phyloP scores from a whole-genome alignment of 2,113 vertebrate species.

The Antechinus stuartii region DNA sequence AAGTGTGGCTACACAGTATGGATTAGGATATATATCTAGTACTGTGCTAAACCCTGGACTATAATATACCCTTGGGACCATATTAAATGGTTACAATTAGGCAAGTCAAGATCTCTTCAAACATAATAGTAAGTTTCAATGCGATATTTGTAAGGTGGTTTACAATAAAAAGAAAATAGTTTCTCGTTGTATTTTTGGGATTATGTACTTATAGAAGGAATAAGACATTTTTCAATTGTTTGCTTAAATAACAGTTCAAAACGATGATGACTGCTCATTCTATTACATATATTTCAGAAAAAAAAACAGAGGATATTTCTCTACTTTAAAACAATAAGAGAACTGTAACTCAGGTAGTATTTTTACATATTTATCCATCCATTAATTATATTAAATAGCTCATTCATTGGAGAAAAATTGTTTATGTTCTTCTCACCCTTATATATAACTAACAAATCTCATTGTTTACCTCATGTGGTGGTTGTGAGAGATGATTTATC shows the following conservation, averaged over 20 bases:
- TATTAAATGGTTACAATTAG: slow-evolving; percentile 20
- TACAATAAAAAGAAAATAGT: not conserved
- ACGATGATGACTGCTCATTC: not conserved
- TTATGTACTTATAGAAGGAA: not conserved
- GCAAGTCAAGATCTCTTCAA: slow-evolving; percentile 13
- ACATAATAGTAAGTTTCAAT: slow-evolving; percentile 5
- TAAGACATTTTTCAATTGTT: not conserved
- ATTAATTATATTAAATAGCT: not conserved
- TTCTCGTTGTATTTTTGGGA: slow-evolving; percentile 24
- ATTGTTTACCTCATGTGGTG: slow-evolving; percentile 50
- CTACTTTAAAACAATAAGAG: not conserved
- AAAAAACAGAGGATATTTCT: slow-evolving; percentile 28
- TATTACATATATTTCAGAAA: slow-evolving; percentile 29
- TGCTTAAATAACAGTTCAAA: slow-evolving; percentile 36
- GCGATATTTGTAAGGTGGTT: slow-evolving; percentile 11
- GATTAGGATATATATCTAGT: not conserved
- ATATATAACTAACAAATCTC: slow-evolving; percentile 50
- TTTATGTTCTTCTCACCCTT: slow-evolving; percentile 34
- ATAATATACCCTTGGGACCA: not conserved
- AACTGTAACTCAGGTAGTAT: not conserved
- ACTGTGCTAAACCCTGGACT: not conserved
- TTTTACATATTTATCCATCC: slow-evolving; percentile 14
- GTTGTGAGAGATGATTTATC: slow-evolving; percentile 65
- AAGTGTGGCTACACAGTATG: not conserved
- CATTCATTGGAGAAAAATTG: not conserved